A percentile compares a stretch with the other conserved stretches of the same genome.
Evolutionary conservation across 2,797 vertebrate species (phyloP).

Genomic region (Thalassophryne amazonica): DNA sequence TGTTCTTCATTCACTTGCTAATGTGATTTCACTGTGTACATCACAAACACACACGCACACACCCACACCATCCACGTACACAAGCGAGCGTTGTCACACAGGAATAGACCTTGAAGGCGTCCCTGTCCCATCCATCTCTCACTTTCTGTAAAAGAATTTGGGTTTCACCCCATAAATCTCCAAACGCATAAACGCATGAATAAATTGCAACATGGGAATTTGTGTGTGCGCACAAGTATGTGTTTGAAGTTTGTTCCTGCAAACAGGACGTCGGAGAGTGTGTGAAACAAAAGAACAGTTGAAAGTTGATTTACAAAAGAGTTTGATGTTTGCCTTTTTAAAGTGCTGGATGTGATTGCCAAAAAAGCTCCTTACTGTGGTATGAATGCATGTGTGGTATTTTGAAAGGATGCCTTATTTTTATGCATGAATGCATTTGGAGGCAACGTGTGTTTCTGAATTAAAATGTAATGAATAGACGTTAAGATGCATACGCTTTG

Average conservation of each 20-base stretch:
- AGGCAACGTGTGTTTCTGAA: not conserved
- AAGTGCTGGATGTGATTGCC: slow-evolving; percentile 1
- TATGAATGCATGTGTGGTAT: not conserved
- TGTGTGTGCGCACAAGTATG: not conserved
- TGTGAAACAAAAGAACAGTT: not conserved
- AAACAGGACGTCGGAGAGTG: slow-evolving; percentile 18
- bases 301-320: slow-evolving; percentile 15
- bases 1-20: too few relatives aligned
- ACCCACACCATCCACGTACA: not conserved
- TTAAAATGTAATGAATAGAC: not conserved
- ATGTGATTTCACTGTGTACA: too few relatives aligned
- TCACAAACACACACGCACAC: not conserved
- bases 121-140: slow-evolving; percentile 9
- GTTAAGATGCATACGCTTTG: not conserved
- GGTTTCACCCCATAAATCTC: slow-evolving; percentile 35
- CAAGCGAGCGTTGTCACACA: not conserved
- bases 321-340: slow-evolving; percentile 5
- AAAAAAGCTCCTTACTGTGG: not conserved
- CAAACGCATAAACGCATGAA: slow-evolving; percentile 13
- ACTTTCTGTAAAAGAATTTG: slow-evolving; percentile 25
- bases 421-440: not conserved
- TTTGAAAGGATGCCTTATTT: not conserved
- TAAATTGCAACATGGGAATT: slow-evolving; percentile 15
- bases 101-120: slow-evolving; percentile 18
- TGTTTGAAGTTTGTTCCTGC: slow-evolving; percentile 17